These are phyloP conservation scores for Uria lomvia DNA, from an alignment of 2,113 vertebrate species.

Conservation along the genomic window DNA sequence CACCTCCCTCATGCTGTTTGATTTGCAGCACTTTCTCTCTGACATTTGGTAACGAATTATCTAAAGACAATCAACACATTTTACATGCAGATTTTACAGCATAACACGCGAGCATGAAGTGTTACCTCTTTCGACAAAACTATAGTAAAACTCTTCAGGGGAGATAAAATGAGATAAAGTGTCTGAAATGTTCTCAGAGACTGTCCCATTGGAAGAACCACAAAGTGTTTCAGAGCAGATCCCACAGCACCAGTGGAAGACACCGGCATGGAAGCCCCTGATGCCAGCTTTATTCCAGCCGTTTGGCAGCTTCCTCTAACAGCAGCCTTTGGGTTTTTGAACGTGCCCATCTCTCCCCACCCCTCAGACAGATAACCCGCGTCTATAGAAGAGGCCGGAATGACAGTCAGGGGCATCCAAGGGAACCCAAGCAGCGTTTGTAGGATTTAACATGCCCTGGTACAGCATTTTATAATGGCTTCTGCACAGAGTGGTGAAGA, in stretches of 20 bases:
- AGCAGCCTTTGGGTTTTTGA: not conserved
- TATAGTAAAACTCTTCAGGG: not conserved
- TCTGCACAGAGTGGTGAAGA: not conserved
- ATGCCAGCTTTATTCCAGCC: not conserved
- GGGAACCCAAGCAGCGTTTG: not conserved
- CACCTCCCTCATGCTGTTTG: not conserved
- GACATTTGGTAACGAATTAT: not conserved
- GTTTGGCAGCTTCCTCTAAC: not conserved
- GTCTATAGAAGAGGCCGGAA: not conserved
- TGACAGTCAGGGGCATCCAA: not conserved
- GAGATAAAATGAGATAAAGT: not conserved
- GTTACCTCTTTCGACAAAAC: not conserved
- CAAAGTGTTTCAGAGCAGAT: not conserved
- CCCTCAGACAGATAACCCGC: not conserved
- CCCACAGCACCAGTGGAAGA: not conserved
- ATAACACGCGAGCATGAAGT: not conserved
- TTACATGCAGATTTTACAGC: not conserved
- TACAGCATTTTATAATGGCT: not conserved
- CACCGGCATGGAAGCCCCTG: not conserved
- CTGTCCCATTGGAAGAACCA: not conserved
- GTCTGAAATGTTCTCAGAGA: not conserved
- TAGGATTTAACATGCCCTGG: not conserved
- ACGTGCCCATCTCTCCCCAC: fast-evolving
- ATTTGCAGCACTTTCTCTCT: not conserved
- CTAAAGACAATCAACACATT: not conserved